Conservation (phyloP, 2,888 invertebrate species). For the Phengaris arion region DNA sequence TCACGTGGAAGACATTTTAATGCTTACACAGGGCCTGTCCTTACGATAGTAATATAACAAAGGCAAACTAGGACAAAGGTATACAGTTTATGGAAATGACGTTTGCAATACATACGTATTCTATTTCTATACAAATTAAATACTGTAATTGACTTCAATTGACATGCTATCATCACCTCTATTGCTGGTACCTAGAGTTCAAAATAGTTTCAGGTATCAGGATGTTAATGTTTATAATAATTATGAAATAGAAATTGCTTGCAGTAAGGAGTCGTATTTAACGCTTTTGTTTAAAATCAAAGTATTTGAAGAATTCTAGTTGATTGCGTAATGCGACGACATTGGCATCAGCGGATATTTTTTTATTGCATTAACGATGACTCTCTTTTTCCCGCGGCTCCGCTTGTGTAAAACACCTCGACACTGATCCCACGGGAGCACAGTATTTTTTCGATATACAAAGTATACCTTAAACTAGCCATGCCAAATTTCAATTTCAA, state of each 20-base stretch:
- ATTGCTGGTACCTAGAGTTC: neutral
- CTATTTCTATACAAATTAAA: conserved; percentile 33
- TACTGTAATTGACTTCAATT: neutral
- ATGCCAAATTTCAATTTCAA: no score
- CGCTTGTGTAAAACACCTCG: no score
- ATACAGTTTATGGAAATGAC: conserved; percentile 36
- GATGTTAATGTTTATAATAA: neutral
- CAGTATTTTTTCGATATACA: no score
- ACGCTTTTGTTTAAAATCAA: neutral
- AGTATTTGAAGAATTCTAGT: neutral
- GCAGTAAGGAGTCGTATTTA: neutral
- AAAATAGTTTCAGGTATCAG: neutral
- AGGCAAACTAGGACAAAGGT: conserved; percentile 34
- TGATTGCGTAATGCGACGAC: neutral
- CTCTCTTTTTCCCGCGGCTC: no score
- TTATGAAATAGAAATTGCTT: conserved; percentile 9
- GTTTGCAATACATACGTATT: conserved; percentile 33
- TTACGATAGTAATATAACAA: conserved; percentile 13
- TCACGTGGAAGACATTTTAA: neutral
- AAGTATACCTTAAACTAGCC: no score
- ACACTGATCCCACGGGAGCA: no score
- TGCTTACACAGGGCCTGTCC: neutral
- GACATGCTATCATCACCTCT: neutral
- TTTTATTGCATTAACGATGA: neutral
- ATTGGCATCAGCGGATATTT: neutral